Conservation (phyloP, 1,140 invertebrate genomes). For the Microvelia longipes region DNA sequence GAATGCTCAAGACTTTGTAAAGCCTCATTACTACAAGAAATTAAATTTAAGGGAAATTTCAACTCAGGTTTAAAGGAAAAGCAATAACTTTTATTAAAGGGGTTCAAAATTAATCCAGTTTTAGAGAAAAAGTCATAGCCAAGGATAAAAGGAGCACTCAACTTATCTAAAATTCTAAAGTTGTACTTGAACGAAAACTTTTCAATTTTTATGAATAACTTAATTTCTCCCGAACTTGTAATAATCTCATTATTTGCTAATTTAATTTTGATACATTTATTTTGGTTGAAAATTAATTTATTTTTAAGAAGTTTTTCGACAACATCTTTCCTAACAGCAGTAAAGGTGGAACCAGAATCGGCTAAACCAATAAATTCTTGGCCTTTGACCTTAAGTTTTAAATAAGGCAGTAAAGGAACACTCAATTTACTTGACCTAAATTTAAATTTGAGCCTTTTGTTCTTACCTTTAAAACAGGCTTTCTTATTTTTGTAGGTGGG, state of each 20-base stretch:
- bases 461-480: no score
- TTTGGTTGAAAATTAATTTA: no score
- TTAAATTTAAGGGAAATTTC: not conserved
- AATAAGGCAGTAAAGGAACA: no score
- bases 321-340: no score
- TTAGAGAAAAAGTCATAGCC: not conserved
- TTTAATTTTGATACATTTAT: no score
- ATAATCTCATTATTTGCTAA: not conserved
- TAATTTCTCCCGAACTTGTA: not conserved
- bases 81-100: not conserved
- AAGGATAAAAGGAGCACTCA: not conserved
- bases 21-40: not conserved
- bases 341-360: no score
- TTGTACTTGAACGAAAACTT: not conserved
- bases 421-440: no score
- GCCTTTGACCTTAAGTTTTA: no score
- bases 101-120: not conserved
- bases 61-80: not conserved
- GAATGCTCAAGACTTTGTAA: not conserved
- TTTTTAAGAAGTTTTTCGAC: no score
- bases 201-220: not conserved
- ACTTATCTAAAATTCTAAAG: not conserved
- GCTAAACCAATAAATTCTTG: no score
- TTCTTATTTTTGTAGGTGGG: no score
- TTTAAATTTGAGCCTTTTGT: no score